A percentile compares a stretch with the other conserved stretches of the same genome.
Evolutionary conservation across 2,888 invertebrate species (phyloP).

Genomic region (Melanostoma mellinum): DNA sequence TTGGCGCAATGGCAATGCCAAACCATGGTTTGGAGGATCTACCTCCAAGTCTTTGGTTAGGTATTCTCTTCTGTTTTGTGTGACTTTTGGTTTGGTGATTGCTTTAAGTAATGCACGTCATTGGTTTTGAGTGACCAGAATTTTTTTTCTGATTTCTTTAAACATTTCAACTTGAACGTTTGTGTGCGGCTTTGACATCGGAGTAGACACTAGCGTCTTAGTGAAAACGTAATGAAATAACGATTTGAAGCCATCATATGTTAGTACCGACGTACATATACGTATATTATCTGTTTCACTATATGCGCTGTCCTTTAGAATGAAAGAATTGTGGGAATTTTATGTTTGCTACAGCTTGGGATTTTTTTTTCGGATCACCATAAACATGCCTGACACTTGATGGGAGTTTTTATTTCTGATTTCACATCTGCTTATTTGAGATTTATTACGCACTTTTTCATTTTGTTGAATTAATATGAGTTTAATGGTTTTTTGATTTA

Average conservation of each 20-base stretch:
- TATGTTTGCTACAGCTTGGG: constrained; percentile 46
- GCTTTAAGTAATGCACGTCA: constrained; percentile 57
- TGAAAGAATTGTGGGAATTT: constrained; percentile 61
- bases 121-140: constrained; percentile 65
- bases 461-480: too few relatives aligned
- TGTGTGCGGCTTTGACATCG: constrained; percentile 52
- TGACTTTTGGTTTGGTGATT: constrained; percentile 44
- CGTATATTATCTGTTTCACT: neutral
- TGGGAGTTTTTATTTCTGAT: constrained; percentile 25
- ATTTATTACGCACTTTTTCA: constrained; percentile 26
- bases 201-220: constrained; percentile 20
- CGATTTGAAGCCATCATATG: constrained; percentile 32
- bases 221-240: constrained; percentile 45
- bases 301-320: constrained; percentile 10
- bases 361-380: constrained; percentile 37
- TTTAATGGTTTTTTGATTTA: neutral
- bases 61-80: constrained; percentile 24
- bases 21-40: constrained; percentile 22
- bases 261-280: constrained; percentile 8
- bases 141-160: neutral
- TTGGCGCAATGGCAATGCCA: constrained; percentile 18
- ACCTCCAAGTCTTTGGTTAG: constrained; percentile 16
- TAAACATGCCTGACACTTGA: constrained; percentile 22
- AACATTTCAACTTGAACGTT: neutral
- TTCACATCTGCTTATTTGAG: constrained; percentile 45